These are phyloP conservation scores for Pantelozetes paolii DNA, from an alignment of 2,888 invertebrate species.

Conservation along the genomic window DNA sequence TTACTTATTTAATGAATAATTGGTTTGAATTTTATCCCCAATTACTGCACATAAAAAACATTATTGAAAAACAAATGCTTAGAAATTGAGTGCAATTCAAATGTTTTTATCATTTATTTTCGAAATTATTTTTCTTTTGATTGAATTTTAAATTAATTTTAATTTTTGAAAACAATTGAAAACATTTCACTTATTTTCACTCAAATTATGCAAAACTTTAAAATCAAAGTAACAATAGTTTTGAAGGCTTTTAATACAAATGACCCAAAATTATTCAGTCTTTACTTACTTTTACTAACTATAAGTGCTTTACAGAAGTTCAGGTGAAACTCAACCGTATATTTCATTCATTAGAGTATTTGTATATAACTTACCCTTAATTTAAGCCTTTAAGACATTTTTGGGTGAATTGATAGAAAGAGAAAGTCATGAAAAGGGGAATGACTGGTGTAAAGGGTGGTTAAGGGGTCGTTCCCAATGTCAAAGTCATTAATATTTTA, in stretches of 20 bases:
- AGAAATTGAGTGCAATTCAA: too few species aligned
- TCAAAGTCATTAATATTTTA: constrained; percentile 16
- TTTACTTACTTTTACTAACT: not conserved
- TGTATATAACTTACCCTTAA: too few species aligned
- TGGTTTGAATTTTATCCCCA: too few species aligned
- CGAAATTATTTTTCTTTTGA: too few species aligned
- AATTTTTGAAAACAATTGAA: not conserved
- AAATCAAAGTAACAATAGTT: not conserved
- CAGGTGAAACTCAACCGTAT: not conserved
- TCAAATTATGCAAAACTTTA: not conserved
- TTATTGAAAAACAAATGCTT: too few species aligned
- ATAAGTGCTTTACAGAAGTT: not conserved
- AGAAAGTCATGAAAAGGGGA: not conserved
- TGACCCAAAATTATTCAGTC: not conserved
- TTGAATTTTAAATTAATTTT: too few species aligned
- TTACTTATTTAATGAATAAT: too few species aligned
- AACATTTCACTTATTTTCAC: too few species aligned
- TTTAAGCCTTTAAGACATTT: not conserved
- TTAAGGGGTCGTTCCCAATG: not conserved
- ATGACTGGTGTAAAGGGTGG: not conserved
- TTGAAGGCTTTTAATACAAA: not conserved
- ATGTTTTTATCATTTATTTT: too few species aligned
- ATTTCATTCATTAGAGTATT: not conserved
- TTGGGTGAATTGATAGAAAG: not conserved
- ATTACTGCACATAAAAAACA: too few species aligned